Evolutionary conservation across 2,888 invertebrate genomes (phyloP), one percentile per base, ranked within the genome.

Genomic region (Scrobipalpa costella): DNA sequence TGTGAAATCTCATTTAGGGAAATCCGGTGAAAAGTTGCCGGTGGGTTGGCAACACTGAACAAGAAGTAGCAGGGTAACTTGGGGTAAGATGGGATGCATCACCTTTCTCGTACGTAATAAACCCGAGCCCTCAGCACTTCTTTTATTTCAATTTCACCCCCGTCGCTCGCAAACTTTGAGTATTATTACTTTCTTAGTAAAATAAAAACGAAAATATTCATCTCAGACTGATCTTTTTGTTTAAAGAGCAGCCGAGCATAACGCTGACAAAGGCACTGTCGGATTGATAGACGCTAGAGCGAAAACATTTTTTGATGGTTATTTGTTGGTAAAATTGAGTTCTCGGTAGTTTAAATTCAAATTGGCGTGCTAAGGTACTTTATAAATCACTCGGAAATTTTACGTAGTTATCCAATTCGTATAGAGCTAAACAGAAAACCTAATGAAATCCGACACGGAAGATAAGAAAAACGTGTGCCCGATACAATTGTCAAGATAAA

Each of bases 141-240:
- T 82, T 86, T 85, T 82, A 81, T 82, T 88, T 86, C 85, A 84
- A 86, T 85, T 84, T 80, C 77, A 77, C 76, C 73, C 72, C 73
- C 75, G 74, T 78, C 76, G 75, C 81, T 79, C 71, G 69, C 70
- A 72, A 83, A 80, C 74, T 84, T 84, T 77, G 73, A 80, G 78
- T 78, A 78, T 81, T 84, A 81, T 84, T 80, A 79, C 73, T 60
- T 60, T 60, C 60, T 78, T 77, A 72, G 71, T 66, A 72, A 75
- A 78, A 78, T 74, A 78, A 80, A 76, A 78, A 75, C 73, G 71
- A 70, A 76, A 75, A 62, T 62, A 62, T 61, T 58, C 66, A 65
- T 64, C 63, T 65, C 63, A 49, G n/a, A 60, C 47, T 33, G 60
- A 60, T 60, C 47, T 47, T 60, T 49, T 60, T 60, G 47, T 57